Conservation (phyloP, 2,113 vertebrate species). For the Chlorodrepanis virens region DNA sequence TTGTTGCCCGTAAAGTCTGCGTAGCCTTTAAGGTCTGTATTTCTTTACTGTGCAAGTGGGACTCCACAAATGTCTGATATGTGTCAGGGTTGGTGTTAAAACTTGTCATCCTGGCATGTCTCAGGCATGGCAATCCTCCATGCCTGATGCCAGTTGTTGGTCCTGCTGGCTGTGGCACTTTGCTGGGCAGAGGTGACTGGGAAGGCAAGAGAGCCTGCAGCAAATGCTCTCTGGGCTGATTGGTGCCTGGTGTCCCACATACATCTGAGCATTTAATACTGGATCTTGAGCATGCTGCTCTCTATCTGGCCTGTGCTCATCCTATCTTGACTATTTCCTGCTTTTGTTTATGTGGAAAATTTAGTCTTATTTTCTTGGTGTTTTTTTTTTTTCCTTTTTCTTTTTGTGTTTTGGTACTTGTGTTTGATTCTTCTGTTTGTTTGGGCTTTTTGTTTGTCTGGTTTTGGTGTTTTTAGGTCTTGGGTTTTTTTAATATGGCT, state of each 20-base stretch:
- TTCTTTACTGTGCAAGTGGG: background rate
- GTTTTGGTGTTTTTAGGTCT: background rate
- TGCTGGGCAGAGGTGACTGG: background rate
- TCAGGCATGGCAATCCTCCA: no score
- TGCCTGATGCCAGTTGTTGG: background rate
- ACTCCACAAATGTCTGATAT: background rate
- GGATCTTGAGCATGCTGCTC: background rate
- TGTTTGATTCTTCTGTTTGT: background rate
- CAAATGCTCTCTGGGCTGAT: background rate
- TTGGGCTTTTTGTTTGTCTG: background rate
- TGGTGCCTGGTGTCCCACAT: background rate
- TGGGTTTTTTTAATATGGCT: background rate
- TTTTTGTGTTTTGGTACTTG: background rate
- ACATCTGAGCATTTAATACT: background rate
- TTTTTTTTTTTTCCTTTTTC: background rate
- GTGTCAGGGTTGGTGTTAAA: accelerated
- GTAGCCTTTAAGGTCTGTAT: constrained; percentile 92
- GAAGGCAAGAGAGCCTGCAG: background rate
- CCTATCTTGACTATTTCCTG: background rate
- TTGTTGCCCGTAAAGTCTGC: constrained; percentile 96
- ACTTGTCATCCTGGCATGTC: background rate
- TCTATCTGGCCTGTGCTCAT: background rate
- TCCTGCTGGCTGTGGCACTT: background rate
- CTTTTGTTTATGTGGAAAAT: background rate
- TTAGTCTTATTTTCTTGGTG: background rate